These are phyloP conservation scores for Alectoris magna DNA, from an alignment of 2,797 vertebrate genomes.

Conservation along the genomic window DNA sequence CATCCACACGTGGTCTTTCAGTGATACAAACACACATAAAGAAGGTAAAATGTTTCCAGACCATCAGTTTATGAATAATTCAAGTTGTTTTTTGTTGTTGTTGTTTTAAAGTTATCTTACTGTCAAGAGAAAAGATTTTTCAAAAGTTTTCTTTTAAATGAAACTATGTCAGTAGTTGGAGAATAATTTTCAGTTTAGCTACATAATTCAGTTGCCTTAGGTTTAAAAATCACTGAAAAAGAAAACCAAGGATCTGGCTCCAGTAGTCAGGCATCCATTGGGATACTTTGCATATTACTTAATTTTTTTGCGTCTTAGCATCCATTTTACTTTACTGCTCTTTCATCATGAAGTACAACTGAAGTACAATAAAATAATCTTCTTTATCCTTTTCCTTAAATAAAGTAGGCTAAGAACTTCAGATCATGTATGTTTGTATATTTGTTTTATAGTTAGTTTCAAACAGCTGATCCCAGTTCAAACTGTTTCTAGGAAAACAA, in stretches of 20 bases:
- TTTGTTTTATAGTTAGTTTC: not conserved
- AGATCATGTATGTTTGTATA: not conserved
- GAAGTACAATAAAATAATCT: constrained; percentile 44
- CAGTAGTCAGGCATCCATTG: not conserved
- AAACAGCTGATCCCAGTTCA: not conserved
- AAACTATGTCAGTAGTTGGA: not conserved
- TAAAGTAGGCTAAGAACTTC: not conserved
- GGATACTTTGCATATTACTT: not conserved
- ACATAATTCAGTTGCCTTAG: not conserved
- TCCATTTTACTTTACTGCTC: not conserved
- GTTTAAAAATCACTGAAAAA: not conserved
- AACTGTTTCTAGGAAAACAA: not conserved
- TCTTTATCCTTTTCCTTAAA: constrained; percentile 48
- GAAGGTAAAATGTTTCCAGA: not conserved
- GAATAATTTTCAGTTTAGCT: not conserved
- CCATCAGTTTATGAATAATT: not conserved
- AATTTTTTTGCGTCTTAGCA: not conserved
- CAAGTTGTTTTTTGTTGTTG: not conserved
- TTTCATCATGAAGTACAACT: constrained; percentile 34
- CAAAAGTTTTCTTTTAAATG: not conserved
- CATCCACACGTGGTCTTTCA: not conserved
- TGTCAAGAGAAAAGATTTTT: not conserved
- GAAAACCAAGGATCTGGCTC: not conserved
- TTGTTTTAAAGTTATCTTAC: not conserved
- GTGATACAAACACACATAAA: not conserved